A percentile compares a stretch with the other conserved stretches of the same genome.
Conservation (phyloP, 1,140 invertebrate genomes). For the Papilio helenus region DNA sequence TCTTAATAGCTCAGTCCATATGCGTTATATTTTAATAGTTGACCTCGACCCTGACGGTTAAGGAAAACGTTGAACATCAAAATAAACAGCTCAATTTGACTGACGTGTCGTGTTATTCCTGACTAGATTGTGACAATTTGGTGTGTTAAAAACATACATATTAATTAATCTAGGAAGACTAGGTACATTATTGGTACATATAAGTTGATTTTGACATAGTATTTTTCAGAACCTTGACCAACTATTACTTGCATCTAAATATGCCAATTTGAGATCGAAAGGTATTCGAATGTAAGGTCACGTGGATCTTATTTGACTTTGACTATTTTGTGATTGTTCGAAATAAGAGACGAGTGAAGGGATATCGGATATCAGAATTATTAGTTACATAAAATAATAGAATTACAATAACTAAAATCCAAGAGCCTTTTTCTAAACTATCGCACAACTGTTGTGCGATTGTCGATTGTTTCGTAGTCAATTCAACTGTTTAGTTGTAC, state of each 20-base stretch:
- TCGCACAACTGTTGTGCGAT: neutral
- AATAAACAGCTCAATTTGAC: neutral
- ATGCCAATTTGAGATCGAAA: constrained; percentile 31
- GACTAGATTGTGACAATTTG: too few relatives aligned
- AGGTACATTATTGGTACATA: too few relatives aligned
- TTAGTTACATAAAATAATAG: neutral
- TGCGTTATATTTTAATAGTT: neutral
- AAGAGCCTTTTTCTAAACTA: neutral
- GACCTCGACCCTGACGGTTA: neutral
- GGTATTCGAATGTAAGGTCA: constrained; percentile 19
- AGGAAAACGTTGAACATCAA: neutral
- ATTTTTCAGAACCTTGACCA: neutral
- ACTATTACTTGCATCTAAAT: constrained; percentile 11
- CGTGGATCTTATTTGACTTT: constrained; percentile 27
- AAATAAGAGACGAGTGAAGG: neutral
- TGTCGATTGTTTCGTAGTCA: too few relatives aligned
- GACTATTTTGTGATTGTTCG: neutral
- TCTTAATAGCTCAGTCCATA: neutral
- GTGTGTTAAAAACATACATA: too few relatives aligned
- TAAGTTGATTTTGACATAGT: constrained; percentile 10
- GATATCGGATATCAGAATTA: neutral
- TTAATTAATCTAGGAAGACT: too few relatives aligned
- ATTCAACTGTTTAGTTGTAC: neutral
- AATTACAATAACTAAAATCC: neutral
- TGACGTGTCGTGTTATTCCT: neutral